Base-by-base conservation (phyloP, 2,888 invertebrate species). In the Drepanosiphum platanoidis region DNA sequence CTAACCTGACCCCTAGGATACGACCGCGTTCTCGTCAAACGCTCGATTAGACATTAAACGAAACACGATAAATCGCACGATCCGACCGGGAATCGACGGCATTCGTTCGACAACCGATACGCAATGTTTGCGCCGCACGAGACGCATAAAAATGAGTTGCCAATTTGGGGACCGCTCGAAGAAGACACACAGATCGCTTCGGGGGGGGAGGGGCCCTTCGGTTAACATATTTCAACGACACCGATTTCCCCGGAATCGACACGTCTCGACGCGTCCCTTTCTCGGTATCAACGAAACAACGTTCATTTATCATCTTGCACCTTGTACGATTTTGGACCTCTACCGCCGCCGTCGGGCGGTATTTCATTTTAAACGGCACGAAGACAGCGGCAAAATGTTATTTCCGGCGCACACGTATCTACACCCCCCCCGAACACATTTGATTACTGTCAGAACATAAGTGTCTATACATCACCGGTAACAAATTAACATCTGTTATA, bases 371-470 rank as follows among this genome's bases (percentile, higher is more conserved):
- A 61, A 61, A 27, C 61, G 61, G 61, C n/a, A n/a, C 27, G n/a
- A 27, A 61, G 61, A 61, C 61, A 61, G 61, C 61, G 61, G 61
- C 61, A 61, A 61, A 61, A 61, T 27, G 61, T 27, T 61, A 61
- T 61, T 61, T 61, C 61, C 61, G 61, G 61, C n/a, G 11, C 9
- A 27, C 61, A 61, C 27, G 61, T 7, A 22, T 22, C 2, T 3
- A 2, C 22, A 27, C 61, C n/a, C 5, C n/a, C 7, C 61, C 27
- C 22, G n/a, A 22, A 61, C 5, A 22, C 61, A 61, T 61, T 61
- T 61, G 61, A 61, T 61, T 61, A 61, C n/a, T 61, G 61, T 61
- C 61, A 61, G n/a, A 61, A 61, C 61, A 61, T 61, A 9, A 61
- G n/a, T 61, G 27, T 61, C 61, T 27, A 61, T 61, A 61, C 27